Evolutionary conservation across 2,113 vertebrate genomes (phyloP).

Genomic region (Podocnemis expansa): DNA sequence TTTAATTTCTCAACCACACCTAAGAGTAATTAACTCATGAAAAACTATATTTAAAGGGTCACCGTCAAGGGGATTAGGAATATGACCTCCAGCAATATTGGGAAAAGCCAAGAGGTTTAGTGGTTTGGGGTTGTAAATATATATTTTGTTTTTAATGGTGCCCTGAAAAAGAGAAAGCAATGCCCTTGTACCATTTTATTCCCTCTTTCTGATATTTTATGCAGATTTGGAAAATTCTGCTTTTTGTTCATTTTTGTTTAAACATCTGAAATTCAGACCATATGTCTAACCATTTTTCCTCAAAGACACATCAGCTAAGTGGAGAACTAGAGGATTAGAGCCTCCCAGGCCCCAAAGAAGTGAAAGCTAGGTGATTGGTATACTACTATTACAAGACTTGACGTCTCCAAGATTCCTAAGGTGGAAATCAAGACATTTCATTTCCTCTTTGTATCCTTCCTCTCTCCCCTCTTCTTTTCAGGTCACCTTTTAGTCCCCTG

Average conservation of each 20-base stretch:
- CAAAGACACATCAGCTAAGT: background rate
- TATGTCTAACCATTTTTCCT: background rate
- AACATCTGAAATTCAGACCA: background rate
- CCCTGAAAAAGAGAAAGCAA: background rate
- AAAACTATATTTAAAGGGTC: constrained; percentile 1
- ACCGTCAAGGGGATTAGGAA: background rate
- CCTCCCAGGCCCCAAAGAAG: background rate
- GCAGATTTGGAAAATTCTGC: background rate
- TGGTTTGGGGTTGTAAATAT: background rate
- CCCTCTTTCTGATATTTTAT: background rate
- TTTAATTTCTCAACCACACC: constrained; percentile 54
- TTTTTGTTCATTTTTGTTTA: background rate
- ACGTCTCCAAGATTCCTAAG: background rate
- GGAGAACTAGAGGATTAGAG: background rate
- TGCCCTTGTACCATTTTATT: accelerated
- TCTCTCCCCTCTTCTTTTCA: background rate
- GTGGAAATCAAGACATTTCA: background rate
- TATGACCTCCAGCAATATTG: background rate
- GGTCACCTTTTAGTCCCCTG: background rate
- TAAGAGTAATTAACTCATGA: background rate
- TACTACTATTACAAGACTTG: background rate
- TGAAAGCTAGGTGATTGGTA: background rate
- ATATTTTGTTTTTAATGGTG: background rate
- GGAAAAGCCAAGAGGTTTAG: background rate
- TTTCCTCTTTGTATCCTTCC: background rate